These are phyloP conservation scores for Sinocyclocheilus anshuiensis DNA, from an alignment of 2,113 vertebrate genomes.

Conservation along the genomic window DNA sequence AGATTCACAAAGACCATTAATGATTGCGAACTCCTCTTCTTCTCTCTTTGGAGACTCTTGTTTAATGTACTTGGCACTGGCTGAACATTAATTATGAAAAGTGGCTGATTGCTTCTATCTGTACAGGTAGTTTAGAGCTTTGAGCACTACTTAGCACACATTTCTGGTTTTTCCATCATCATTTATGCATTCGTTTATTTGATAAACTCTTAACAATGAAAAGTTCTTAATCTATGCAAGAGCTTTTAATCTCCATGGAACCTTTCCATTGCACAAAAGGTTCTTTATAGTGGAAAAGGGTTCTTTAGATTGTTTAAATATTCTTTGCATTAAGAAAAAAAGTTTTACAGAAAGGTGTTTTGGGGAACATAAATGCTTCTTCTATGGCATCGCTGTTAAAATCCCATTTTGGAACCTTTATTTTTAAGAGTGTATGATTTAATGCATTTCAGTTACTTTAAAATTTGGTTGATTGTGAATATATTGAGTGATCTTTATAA, in stretches of 20 bases:
- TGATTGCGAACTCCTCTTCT: slow-evolving; percentile 21
- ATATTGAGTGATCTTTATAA: not conserved
- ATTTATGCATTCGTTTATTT: not conserved
- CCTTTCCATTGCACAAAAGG: not conserved
- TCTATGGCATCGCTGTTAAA: too few species aligned
- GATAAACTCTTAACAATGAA: not conserved
- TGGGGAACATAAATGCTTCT: not conserved
- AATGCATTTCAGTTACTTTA: not conserved
- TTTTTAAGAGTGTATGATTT: not conserved
- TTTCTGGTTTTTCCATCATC: not conserved
- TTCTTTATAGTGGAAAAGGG: not conserved
- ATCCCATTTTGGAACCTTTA: not conserved
- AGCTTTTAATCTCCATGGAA: not conserved
- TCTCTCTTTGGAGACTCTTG: slow-evolving; percentile 18
- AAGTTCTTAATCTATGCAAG: too few species aligned
- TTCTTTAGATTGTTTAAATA: not conserved
- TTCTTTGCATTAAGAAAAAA: not conserved
- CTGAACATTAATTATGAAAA: slow-evolving; percentile 38
- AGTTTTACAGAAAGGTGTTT: not conserved
- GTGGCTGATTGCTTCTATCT: slow-evolving; percentile 31
- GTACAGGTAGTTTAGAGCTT: slow-evolving; percentile 7
- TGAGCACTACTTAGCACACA: slow-evolving; percentile 30
- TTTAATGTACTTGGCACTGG: slow-evolving; percentile 40
- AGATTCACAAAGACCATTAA: slow-evolving; percentile 32
- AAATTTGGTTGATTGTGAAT: not conserved